These are phyloP conservation scores for Nestor notabilis DNA, from an alignment of 2,113 vertebrate species.

Conservation along the genomic window DNA sequence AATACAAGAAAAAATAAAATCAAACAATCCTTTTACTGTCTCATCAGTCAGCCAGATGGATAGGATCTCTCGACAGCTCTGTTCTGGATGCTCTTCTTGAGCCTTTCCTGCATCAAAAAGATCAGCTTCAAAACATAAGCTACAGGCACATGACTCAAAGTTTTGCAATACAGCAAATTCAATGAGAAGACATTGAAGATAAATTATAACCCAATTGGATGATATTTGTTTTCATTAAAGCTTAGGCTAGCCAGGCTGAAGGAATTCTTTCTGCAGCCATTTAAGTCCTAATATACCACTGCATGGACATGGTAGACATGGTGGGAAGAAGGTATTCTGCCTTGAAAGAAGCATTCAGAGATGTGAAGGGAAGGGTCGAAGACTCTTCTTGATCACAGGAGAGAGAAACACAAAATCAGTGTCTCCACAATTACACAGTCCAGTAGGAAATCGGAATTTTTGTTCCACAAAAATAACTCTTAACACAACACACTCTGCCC, in stretches of 20 bases:
- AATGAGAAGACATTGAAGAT: neutral
- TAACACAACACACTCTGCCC: neutral
- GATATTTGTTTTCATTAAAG: neutral
- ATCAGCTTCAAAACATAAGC: neutral
- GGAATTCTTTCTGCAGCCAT: neutral
- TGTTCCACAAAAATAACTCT: neutral
- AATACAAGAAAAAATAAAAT: neutral
- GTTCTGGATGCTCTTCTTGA: neutral
- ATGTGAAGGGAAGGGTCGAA: neutral
- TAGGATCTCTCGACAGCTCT: neutral
- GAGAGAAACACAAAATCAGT: neutral
- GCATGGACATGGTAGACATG: neutral
- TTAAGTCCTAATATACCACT: neutral
- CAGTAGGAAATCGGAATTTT: neutral
- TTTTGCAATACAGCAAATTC: slow-evolving; percentile 3
- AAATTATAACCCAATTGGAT: neutral
- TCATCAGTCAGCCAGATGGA: neutral
- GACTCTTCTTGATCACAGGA: neutral
- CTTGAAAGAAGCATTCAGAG: neutral
- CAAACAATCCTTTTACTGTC: neutral
- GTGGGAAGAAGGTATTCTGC: neutral
- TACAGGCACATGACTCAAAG: neutral
- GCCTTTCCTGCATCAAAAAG: neutral
- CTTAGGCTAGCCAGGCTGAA: neutral
- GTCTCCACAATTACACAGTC: neutral